phyloP scores from a whole-genome alignment of 2,888 invertebrate genomes.

The Synergus japonicus region DNA sequence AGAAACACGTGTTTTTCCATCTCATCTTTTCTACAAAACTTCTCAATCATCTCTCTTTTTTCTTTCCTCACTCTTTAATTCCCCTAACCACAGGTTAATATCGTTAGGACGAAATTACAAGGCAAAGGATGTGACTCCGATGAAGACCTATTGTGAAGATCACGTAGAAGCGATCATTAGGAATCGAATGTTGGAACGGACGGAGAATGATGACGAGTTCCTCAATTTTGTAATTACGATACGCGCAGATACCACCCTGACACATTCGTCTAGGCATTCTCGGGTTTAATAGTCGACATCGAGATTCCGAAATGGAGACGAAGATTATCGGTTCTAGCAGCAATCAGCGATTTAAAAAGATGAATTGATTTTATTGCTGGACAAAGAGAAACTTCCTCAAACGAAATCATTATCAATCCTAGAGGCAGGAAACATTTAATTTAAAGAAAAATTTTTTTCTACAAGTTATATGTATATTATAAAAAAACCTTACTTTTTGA shows the following conservation, averaged over 20 bases:
- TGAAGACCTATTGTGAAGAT: slow-evolving; percentile 59
- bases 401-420: neutral
- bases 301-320: slow-evolving; percentile 15
- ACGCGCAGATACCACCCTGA: slow-evolving; percentile 57
- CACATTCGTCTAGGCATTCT: slow-evolving; percentile 50
- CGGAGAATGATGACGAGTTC: slow-evolving; percentile 54
- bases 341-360: slow-evolving; percentile 16
- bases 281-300: slow-evolving; percentile 46
- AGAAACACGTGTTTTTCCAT: slow-evolving; percentile 6
- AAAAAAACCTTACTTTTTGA: neutral
- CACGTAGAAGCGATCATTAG: slow-evolving; percentile 64
- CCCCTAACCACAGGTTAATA: slow-evolving; percentile 50
- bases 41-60: slow-evolving; percentile 43
- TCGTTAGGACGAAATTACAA: slow-evolving; percentile 60
- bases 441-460: neutral
- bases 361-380: slow-evolving; percentile 27
- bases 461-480: neutral
- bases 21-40: neutral
- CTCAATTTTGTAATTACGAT: slow-evolving; percentile 62
- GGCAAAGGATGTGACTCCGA: slow-evolving; percentile 50
- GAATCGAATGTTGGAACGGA: slow-evolving; percentile 56
- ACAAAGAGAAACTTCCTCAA: neutral
- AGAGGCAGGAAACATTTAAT: neutral
- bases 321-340: slow-evolving; percentile 2
- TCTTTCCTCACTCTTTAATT: slow-evolving; percentile 47